These are phyloP conservation scores for Phaethornis superciliosus DNA, from an alignment of 2,113 vertebrate genomes.

Conservation along the genomic window DNA sequence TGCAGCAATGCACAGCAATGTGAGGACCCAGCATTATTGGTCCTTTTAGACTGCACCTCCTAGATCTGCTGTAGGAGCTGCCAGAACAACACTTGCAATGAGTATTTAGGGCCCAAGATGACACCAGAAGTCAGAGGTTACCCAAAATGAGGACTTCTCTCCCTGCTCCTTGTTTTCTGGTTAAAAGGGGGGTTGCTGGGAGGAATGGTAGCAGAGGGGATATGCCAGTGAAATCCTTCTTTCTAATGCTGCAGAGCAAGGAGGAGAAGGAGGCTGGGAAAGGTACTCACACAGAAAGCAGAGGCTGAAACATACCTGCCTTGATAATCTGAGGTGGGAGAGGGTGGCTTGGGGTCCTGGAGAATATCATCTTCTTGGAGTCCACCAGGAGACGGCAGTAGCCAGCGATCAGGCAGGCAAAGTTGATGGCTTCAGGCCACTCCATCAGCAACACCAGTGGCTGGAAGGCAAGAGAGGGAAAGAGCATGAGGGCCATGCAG, in stretches of 20 bases:
- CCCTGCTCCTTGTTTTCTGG: background rate
- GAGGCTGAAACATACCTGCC: constrained; percentile 91
- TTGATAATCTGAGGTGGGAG: constrained; percentile 89
- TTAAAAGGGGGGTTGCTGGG: background rate
- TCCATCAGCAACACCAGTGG: constrained; percentile 96
- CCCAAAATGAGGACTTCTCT: background rate
- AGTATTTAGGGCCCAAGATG: background rate
- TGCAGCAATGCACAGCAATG: background rate
- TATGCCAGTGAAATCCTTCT: background rate
- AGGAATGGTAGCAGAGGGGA: background rate
- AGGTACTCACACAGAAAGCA: constrained; percentile 27
- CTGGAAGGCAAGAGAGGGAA: constrained; percentile 72
- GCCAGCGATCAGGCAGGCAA: constrained; percentile 94
- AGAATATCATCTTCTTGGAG: constrained; percentile 92
- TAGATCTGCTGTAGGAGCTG: background rate
- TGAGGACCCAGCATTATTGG: background rate
- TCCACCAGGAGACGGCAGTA: constrained; percentile 98
- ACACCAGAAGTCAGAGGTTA: background rate
- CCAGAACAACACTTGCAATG: background rate
- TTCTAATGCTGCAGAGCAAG: background rate
- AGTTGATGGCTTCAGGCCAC: constrained; percentile 97
- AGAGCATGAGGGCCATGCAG: accelerated
- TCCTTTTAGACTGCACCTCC: background rate
- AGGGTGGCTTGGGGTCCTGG: constrained; percentile 84
- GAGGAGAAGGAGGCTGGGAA: background rate